phyloP scores from a whole-genome alignment of 2,797 vertebrate genomes.

The Tangara arthus region DNA sequence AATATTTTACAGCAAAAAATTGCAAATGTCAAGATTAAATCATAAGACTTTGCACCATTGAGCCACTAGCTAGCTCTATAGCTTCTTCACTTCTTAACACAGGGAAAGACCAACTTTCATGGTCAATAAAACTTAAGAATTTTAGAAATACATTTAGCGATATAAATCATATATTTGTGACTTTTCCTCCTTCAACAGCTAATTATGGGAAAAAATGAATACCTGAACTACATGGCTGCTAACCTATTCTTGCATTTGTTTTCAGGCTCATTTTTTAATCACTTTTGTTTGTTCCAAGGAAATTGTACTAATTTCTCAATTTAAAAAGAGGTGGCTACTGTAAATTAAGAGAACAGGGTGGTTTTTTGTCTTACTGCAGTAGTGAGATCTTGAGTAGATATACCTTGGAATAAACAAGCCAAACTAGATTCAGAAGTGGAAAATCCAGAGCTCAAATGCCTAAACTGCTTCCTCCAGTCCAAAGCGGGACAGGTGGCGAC shows the following conservation, averaged over 20 bases:
- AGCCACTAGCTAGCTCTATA: constrained; percentile 76
- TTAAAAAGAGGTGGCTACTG: neutral
- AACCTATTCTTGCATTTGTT: constrained; percentile 33
- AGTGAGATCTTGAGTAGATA: neutral
- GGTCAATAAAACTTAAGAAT: constrained; percentile 85
- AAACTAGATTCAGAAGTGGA: constrained; percentile 16
- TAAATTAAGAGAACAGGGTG: neutral
- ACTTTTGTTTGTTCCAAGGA: neutral
- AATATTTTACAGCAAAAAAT: constrained; percentile 82
- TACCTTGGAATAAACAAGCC: neutral
- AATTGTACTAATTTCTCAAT: neutral
- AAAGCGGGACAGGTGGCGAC: constrained; percentile 77
- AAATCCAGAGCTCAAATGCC: constrained; percentile 55
- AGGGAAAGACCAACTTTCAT: constrained; percentile 82
- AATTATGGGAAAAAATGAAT: constrained; percentile 69
- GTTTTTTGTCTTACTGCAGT: neutral
- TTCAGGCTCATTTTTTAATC: neutral
- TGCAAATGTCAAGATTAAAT: constrained; percentile 83
- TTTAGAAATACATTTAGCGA: constrained; percentile 79
- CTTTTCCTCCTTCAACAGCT: constrained; percentile 65
- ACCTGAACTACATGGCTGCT: constrained; percentile 8
- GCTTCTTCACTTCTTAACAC: constrained; percentile 75
- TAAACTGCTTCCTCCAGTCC: constrained; percentile 41
- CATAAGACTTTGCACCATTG: constrained; percentile 82
- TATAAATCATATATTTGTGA: constrained; percentile 79